Percentiles rank a stretch among this genome's conserved stretches.
Evolutionary conservation across 2,888 invertebrate species (phyloP).

Genomic region (Mongoloraphidia duomilia): DNA sequence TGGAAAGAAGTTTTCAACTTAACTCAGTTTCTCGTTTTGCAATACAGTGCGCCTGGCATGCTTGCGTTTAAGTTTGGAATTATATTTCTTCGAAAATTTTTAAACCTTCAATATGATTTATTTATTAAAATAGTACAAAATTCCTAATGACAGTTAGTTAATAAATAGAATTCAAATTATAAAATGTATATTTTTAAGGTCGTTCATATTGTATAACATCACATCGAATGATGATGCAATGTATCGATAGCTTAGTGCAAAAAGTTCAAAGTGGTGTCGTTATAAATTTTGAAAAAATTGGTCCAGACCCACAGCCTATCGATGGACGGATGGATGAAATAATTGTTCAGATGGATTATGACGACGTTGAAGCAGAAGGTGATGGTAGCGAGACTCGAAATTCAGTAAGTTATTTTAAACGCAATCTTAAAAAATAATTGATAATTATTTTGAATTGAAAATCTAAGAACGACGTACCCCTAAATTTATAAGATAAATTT

Average conservation of each 20-base stretch:
- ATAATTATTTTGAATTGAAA: too few species aligned
- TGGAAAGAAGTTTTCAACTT: too few species aligned
- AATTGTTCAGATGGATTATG: conserved; percentile 35
- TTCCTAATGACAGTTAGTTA: neutral
- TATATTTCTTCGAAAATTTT: too few species aligned
- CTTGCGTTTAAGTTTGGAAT: too few species aligned
- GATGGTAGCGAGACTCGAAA: conserved; percentile 35
- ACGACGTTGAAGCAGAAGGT: conserved; percentile 30
- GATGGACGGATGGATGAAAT: conserved; percentile 35
- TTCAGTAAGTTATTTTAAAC: too few species aligned
- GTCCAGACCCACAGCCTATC: conserved; percentile 66
- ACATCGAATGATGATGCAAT: conserved; percentile 88
- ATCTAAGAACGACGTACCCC: too few species aligned
- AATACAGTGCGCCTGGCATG: too few species aligned
- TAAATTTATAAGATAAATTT: too few species aligned
- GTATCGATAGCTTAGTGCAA: conserved; percentile 91
- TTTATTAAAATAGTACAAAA: neutral
- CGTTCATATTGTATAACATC: conserved; percentile 92
- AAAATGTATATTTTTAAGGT: conserved; percentile 34
- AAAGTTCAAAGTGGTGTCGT: conserved; percentile 97
- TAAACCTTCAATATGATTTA: too few species aligned
- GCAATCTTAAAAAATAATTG: too few species aligned
- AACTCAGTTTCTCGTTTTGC: too few species aligned
- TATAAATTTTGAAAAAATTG: conserved; percentile 92
- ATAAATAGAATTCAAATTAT: neutral